phyloP scores from a whole-genome alignment of 2,797 vertebrate species.

The Thamnophis elegans region DNA sequence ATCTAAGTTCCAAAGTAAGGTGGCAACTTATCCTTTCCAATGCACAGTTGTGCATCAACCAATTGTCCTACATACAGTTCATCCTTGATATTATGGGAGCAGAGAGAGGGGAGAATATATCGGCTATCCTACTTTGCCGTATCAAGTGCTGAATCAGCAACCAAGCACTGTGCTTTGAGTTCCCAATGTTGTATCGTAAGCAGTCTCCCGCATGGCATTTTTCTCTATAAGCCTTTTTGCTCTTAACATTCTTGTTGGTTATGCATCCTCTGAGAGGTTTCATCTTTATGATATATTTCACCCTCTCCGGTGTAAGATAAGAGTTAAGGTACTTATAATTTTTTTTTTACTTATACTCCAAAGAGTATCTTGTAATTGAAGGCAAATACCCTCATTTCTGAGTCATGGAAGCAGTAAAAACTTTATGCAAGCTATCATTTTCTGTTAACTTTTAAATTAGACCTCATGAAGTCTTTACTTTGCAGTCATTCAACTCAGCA shows the following conservation, averaged over 20 bases:
- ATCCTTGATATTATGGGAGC: not conserved
- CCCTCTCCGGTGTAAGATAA: not conserved
- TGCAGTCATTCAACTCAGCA: not conserved
- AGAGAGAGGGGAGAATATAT: not conserved
- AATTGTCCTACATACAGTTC: not conserved
- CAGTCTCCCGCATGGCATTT: not conserved
- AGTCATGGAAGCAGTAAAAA: not conserved
- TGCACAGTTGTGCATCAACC: not conserved
- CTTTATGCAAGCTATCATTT: not conserved
- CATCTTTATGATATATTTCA: not conserved
- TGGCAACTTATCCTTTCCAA: not conserved
- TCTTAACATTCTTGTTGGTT: not conserved
- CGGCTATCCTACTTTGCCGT: not conserved
- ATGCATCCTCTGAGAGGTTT: not conserved
- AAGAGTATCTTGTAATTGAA: not conserved
- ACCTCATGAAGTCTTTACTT: not conserved
- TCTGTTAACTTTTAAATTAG: not conserved
- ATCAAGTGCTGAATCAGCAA: not conserved
- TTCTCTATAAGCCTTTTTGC: not conserved
- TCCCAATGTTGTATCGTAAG: not conserved
- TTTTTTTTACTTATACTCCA: not conserved
- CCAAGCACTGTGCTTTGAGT: not conserved
- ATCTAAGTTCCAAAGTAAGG: not conserved
- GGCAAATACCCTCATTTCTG: not conserved
- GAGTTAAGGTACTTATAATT: not conserved